Evolutionary conservation across 1,140 invertebrate genomes (phyloP), one percentile per base, ranked within the genome.

Genomic region (Diachasmimorpha longicaudata): DNA sequence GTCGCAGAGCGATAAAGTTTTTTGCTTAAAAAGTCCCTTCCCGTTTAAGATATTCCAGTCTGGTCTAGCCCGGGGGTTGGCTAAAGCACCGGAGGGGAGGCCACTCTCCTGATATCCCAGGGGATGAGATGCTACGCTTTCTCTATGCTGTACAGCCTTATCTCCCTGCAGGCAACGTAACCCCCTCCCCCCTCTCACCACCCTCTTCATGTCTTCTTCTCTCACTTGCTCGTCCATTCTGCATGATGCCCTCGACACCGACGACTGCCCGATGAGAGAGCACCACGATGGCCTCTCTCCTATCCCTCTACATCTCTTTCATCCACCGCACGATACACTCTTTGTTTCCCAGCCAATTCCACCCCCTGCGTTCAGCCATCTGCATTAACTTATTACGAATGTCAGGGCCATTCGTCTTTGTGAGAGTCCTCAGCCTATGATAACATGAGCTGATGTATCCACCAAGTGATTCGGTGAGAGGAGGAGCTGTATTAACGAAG

Each of bases 21-120:
- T 84, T 84, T 79, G 79, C 82, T 84, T 81, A 84, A 84, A 87
- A 86, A 85, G 81, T 82, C 79, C 75, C 76, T 81, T 72, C 67
- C 79, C 83, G 81, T 85, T 85, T 84, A 85, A 87, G 85, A 87
- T 87, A 87, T 88, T 88, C 83, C 78, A 31, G 80, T 83, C 82
- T 82, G 76, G 79, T 82, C 80, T 84, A 80, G 80, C 78, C 77
- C 74, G 39, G 71, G 82, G 84, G 81, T 84, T 81, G 79, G 81
- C 80, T 82, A 76, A 81, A 83, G 79, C 78, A 79, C 78, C 78
- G 77, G 80, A 81, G 77, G 75, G 77, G 77, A 79, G 78, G 78
- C 81, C 81, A 84, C 83, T 85, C 79, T 77, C 55, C 82, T 85
- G 84, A 87, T 87, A 87, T 86, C 86, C 84, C 85, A 68, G 13